phyloP scores from a whole-genome alignment of 1,140 invertebrate genomes.

The Glossosoma conforme region DNA sequence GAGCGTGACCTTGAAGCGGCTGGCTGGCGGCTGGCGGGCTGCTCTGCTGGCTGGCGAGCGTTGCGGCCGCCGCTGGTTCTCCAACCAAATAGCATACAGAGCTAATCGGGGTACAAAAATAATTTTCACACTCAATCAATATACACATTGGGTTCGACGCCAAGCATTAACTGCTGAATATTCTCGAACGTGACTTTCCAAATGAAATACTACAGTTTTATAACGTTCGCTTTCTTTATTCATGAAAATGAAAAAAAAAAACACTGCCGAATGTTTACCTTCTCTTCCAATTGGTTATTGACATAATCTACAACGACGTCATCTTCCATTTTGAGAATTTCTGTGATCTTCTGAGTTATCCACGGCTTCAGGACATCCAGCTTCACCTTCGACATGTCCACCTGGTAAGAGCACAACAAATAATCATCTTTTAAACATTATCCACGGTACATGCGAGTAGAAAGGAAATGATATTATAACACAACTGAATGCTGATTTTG shows the following conservation, averaged over 20 bases:
- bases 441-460: too few relatives aligned
- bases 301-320: conserved; percentile 98
- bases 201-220: conserved; percentile 8
- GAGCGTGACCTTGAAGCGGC: conserved; percentile 31
- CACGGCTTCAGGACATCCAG: conserved; percentile 97
- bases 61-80: conserved; percentile 30
- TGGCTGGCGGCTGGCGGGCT: conserved; percentile 38
- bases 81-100: conserved; percentile 34
- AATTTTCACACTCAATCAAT: conserved; percentile 54
- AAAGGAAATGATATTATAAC: too few relatives aligned
- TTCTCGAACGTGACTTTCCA: conserved; percentile 9
- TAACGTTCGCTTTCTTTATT: conserved; percentile 13
- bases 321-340: conserved; percentile 94
- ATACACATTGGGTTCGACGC: conserved; percentile 37
- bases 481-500: too few relatives aligned
- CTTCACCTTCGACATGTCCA: conserved; percentile 98
- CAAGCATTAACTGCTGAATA: conserved; percentile 6
- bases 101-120: conserved; percentile 50
- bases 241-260: too few relatives aligned
- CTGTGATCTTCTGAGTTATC: conserved; percentile 95
- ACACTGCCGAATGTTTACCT: conserved; percentile 54
- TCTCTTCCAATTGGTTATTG: conserved; percentile 96
- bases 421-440: too few relatives aligned
- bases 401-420: conserved; percentile 61
- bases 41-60: conserved; percentile 31